phyloP scores from a whole-genome alignment of 2,113 vertebrate species.

The Rousettus leschenaultii region DNA sequence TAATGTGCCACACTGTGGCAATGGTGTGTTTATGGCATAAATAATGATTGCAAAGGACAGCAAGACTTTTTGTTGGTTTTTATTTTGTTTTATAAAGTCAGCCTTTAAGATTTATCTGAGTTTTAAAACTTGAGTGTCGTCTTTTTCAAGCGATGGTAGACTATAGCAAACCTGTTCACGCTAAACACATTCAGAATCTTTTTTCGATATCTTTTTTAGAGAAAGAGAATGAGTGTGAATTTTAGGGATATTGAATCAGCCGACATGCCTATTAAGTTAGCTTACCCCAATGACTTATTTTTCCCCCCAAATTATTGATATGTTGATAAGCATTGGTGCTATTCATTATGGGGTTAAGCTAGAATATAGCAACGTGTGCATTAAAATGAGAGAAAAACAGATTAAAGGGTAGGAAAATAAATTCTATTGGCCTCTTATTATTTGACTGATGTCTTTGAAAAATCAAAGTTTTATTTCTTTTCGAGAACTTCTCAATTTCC shows the following conservation, averaged over 20 bases:
- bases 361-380: neutral
- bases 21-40: conserved; percentile 50
- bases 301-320: neutral
- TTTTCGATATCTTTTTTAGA: neutral
- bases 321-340: neutral
- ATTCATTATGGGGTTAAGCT: neutral
- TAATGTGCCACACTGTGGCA: conserved; percentile 31
- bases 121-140: conserved; percentile 29
- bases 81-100: conserved; percentile 23
- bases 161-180: neutral
- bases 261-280: neutral
- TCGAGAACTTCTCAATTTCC: conserved; percentile 21
- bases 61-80: conserved; percentile 30
- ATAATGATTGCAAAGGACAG: conserved; percentile 51
- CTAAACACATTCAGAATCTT: neutral
- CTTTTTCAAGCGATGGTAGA: neutral
- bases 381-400: conserved; percentile 18
- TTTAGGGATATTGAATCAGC: conserved; percentile 13
- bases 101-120: conserved; percentile 5
- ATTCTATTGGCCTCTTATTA: neutral
- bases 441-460: conserved; percentile 37
- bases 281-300: neutral
- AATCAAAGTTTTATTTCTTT: conserved; percentile 37
- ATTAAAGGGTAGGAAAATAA: conserved; percentile 19
- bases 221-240: neutral